Conservation (phyloP, 2,888 invertebrate species). For the Lysandra bellargus region DNA sequence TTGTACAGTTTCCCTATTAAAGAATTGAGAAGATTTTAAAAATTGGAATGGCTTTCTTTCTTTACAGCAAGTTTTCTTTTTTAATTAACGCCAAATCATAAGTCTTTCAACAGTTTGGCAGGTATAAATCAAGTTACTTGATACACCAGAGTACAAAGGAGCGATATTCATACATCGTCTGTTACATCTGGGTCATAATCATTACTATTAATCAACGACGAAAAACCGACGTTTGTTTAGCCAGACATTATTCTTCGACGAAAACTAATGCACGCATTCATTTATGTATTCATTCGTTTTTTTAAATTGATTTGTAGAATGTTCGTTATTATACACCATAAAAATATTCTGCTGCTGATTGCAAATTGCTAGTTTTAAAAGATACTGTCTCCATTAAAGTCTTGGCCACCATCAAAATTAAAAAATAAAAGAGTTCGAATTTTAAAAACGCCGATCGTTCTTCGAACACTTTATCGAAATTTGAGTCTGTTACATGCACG, state of each 20-base stretch:
- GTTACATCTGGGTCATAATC: slow-evolving; percentile 64
- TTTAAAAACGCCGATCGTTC: neutral
- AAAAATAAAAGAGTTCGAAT: neutral
- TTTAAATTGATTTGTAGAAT: neutral
- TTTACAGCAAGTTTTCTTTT: neutral
- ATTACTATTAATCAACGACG: slow-evolving; percentile 67
- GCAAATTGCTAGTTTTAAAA: neutral
- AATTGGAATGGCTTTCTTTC: neutral
- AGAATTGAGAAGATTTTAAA: neutral
- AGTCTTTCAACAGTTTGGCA: slow-evolving; percentile 5
- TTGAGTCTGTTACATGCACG: slow-evolving; percentile 14
- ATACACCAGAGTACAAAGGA: slow-evolving; percentile 52
- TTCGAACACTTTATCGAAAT: slow-evolving; percentile 5
- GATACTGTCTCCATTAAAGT: neutral
- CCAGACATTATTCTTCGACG: slow-evolving; percentile 34
- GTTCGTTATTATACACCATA: neutral
- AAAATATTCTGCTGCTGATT: neutral
- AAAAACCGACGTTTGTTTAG: slow-evolving; percentile 49
- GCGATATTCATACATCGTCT: slow-evolving; percentile 51
- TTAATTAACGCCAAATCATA: neutral
- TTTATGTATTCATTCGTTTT: neutral
- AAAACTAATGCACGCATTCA: slow-evolving; percentile 1
- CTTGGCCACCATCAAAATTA: neutral
- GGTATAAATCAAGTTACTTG: slow-evolving; percentile 46
- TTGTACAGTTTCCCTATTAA: neutral